Evolutionary conservation across 2,113 vertebrate genomes (phyloP), one percentile per base, ranked within the genome.

Genomic region (Macquaria australasica): DNA sequence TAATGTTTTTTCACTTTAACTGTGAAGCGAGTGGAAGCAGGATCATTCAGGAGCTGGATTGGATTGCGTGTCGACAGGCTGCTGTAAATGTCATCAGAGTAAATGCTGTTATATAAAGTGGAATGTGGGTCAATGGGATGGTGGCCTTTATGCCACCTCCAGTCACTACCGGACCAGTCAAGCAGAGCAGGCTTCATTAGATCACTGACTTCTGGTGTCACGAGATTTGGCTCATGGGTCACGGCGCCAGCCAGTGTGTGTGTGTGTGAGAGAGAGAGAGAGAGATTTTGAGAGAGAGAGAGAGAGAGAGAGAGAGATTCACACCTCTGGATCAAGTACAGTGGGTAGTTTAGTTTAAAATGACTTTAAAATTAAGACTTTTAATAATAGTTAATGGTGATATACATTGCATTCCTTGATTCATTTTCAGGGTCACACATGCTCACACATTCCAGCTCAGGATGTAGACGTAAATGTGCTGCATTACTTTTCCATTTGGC

Each of bases 121-220:
- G 82, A 85, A 89, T 84, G 82, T 39, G 69, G 88, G 89, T 88
- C 77, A 81, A 41, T 64, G 69, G 73, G 63, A 70, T 75, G 82
- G 82, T 81, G 84, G 60, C 67, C 76, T 84, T 69, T 21, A 8
- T 45, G 63, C n/a, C 79, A 77, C 72, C 69, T 75, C 68, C 84
- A 73, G 53, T 87, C 64, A 78, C 70, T 78, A 81, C 31, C 28
- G 73, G 71, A 73, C 34, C 76, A 74, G 69, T 82, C 74, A 89
- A 87, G 81, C 86, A 64, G 31, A 73, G 41, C 31, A 18, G 55
- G 55, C 66, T 74, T 88, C 87, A 92, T 92, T 89, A 91, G 91
- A 92, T 91, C 89, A 74, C 83, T 88, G 79, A 74, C 69, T 81
- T 70, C 72, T 90, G 80, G 75, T 31, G 28, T 87, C 91, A 88